Evolutionary conservation across 2,113 vertebrate species (phyloP).

Genomic region (Tapirus terrestris): DNA sequence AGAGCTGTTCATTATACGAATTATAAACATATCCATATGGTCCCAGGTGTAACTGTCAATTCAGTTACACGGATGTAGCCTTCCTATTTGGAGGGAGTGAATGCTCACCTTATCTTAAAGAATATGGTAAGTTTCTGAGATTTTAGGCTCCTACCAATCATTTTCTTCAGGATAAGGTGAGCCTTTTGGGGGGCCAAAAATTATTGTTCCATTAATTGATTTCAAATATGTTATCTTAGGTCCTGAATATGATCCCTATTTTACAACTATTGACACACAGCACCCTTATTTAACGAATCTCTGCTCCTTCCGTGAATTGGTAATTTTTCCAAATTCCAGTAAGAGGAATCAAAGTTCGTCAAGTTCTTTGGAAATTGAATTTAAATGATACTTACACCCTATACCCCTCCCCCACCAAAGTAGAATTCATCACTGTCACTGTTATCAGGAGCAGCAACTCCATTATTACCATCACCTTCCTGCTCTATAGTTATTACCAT

Average conservation of each 20-base stretch:
- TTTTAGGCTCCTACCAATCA: not conserved
- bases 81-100: not conserved
- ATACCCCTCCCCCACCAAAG: not conserved
- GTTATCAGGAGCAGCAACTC: not conserved
- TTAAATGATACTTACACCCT: not conserved
- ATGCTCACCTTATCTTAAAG: not conserved
- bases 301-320: not conserved
- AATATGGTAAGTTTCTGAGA: not conserved
- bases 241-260: not conserved
- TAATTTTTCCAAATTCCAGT: not conserved
- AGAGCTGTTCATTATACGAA: not conserved
- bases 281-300: not conserved
- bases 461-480: not conserved
- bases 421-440: not conserved
- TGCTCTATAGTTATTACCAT: not conserved
- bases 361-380: constrained; percentile 22
- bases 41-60: not conserved
- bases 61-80: not conserved
- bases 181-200: not conserved
- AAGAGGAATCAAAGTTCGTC: not conserved
- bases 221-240: not conserved
- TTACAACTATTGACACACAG: not conserved
- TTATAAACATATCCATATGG: constrained; percentile 32
- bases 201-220: not conserved
- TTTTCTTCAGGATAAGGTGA: not conserved